Percentiles rank a stretch among this genome's conserved stretches.
Conservation (phyloP, 1,140 invertebrate species). For the Halotydeus destructor region DNA sequence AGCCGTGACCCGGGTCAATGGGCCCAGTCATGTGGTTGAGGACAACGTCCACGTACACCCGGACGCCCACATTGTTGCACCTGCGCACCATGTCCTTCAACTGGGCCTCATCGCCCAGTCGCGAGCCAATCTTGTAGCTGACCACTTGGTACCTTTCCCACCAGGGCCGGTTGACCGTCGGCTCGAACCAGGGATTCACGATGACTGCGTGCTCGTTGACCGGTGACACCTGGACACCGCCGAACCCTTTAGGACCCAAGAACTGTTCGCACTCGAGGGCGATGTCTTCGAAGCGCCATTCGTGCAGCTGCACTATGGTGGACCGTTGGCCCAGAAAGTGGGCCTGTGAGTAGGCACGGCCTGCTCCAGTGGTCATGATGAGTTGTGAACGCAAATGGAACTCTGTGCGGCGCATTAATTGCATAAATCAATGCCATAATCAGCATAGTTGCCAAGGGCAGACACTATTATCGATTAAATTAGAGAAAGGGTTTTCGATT, state of each 20-base stretch:
- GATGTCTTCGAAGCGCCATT: conserved; percentile 67
- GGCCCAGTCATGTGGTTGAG: conserved; percentile 73
- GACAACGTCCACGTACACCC: conserved; percentile 63
- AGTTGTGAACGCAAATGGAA: too few relatives aligned
- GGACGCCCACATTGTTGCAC: conserved; percentile 46
- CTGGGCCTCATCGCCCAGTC: conserved; percentile 46
- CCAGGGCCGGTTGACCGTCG: conserved; percentile 37
- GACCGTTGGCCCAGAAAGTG: conserved; percentile 3
- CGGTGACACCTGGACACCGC: conserved; percentile 50
- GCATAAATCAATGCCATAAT: too few relatives aligned
- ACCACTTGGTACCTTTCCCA: conserved; percentile 71
- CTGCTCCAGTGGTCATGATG: too few relatives aligned
- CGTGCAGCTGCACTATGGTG: conserved; percentile 50
- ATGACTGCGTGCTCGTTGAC: conserved; percentile 8
- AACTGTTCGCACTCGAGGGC: conserved; percentile 59
- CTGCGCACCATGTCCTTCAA: conserved; percentile 47
- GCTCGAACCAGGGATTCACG: not conserved
- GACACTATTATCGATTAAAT: too few relatives aligned
- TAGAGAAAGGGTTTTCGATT: too few relatives aligned
- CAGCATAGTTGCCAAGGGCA: too few relatives aligned
- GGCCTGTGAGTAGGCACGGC: not conserved
- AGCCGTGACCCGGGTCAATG: conserved; percentile 32
- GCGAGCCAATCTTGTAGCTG: conserved; percentile 50
- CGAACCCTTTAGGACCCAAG: conserved; percentile 48
- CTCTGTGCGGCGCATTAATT: too few relatives aligned